Percentiles rank a stretch among this genome's conserved stretches.
phyloP scores from a whole-genome alignment of 1,140 invertebrate genomes.

The Ylistrum balloti region DNA sequence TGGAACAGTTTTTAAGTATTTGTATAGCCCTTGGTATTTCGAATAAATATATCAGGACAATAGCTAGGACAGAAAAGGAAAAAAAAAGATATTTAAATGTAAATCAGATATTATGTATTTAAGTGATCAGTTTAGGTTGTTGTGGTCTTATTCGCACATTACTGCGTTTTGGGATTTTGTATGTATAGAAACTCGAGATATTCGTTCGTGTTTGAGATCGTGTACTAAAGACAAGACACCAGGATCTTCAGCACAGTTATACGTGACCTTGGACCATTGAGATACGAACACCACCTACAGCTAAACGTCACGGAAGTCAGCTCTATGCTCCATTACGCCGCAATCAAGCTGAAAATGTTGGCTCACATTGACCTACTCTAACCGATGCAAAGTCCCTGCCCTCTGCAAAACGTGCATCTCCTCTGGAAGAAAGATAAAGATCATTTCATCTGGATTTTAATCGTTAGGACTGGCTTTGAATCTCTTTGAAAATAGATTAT shows the following conservation, averaged over 20 bases:
- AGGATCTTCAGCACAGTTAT: background rate
- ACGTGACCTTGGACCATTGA: background rate
- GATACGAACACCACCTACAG: slow-evolving; percentile 5
- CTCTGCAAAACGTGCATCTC: background rate
- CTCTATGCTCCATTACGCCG: slow-evolving; percentile 24
- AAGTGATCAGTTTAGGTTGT: no score
- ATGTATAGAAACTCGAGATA: no score
- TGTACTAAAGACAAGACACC: background rate
- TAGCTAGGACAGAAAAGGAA: no score
- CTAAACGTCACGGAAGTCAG: background rate
- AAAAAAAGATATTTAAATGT: no score
- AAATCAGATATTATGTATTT: no score
- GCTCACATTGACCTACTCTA: background rate
- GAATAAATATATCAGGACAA: no score
- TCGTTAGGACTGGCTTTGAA: background rate
- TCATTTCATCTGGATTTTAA: background rate
- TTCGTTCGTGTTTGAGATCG: no score
- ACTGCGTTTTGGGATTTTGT: no score
- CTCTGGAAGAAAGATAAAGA: background rate
- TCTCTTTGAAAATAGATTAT: background rate
- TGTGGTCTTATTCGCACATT: no score
- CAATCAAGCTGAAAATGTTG: slow-evolving; percentile 18
- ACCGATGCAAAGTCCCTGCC: background rate
- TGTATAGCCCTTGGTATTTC: no score
- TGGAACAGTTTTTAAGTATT: no score